Evolutionary conservation across 2,797 vertebrate species (phyloP), one percentile per base, ranked within the genome.

Genomic region (Tympanoctomys barrerae): DNA sequence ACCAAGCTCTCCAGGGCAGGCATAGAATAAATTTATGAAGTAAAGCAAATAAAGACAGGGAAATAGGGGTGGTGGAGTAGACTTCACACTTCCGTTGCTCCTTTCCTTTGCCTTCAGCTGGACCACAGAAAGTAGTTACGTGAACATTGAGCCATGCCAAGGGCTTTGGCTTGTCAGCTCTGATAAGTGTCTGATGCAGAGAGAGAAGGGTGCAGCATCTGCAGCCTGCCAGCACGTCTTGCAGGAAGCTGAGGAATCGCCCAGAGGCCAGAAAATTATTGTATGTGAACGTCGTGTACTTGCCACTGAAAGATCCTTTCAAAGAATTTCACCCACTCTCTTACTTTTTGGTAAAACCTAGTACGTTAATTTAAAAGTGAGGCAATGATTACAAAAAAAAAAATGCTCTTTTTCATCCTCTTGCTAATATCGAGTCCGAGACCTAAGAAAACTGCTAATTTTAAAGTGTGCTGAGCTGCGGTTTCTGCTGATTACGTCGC

Each of bases 91-190:
- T 96, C 33, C 49, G 89, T 13, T 28, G 93, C 33, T 91, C 82
- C 42, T 64, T 75, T 97, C 85, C 87, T 95, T 90, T 94, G 77
- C 81, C 93, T 95, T 18, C 62, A 91, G 87, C 68, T 89, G 97
- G 81, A 83, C 91, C 94, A 83, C 1, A 2, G 71, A 92, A 97
- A 93, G 68, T 57, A 24, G 88, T 81, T 96, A 88, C 36, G 68
- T 93, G 86, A 78, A 96, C 95, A 97, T 85, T 93, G 90, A 97
- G 96, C 82, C 88, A 66, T 94, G 88, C 94, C 93, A n/a, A 75
- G 94, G 97, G 87, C 49, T 92, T 97, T 95, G 95, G 80, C 87
- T 85, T 96, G 77, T 93, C 68, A 90, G 96, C 96, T 97, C 93
- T 7, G 8, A 87, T 94, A 96, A 94, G 94, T 7, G 61, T 84